Conservation (phyloP, 2,888 invertebrate species). For the Allygus modestus region DNA sequence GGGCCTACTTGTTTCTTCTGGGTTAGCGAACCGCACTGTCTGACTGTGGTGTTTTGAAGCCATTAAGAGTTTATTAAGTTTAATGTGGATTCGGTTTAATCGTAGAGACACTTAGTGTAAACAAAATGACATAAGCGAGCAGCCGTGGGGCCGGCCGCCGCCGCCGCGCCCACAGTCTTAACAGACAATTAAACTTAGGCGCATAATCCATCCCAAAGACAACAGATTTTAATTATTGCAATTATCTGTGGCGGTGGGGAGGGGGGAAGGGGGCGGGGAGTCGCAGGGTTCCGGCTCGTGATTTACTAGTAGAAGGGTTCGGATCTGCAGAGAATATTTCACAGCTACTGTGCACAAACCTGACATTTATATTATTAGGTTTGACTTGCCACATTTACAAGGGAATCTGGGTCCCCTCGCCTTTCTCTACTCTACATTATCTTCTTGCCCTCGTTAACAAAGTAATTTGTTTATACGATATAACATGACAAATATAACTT, state of each 20-base stretch:
- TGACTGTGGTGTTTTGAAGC: conserved; percentile 15
- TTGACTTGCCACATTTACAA: conserved; percentile 51
- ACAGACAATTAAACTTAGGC: conserved; percentile 57
- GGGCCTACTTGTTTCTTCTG: no score
- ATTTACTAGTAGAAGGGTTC: conserved; percentile 55
- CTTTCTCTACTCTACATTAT: background rate
- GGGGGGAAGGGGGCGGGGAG: conserved; percentile 11
- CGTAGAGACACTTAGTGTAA: conserved; percentile 22
- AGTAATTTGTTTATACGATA: background rate
- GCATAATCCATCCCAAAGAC: conserved; percentile 61
- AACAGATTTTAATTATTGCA: conserved; percentile 66
- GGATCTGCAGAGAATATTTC: conserved; percentile 56
- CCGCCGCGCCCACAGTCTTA: conserved; percentile 17
- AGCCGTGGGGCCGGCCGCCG: background rate
- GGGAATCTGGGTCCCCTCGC: conserved; percentile 22
- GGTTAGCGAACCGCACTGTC: no score
- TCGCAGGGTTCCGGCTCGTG: conserved; percentile 34
- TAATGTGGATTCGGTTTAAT: conserved; percentile 34
- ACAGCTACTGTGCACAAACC: conserved; percentile 56
- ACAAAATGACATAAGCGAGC: conserved; percentile 6
- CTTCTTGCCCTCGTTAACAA: background rate
- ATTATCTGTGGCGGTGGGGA: conserved; percentile 59
- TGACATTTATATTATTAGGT: conserved; percentile 56
- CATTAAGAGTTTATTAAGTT: conserved; percentile 40
- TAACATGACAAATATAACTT: no score